Conservation (phyloP, 2,888 invertebrate genomes). For the Xanthia togata region DNA sequence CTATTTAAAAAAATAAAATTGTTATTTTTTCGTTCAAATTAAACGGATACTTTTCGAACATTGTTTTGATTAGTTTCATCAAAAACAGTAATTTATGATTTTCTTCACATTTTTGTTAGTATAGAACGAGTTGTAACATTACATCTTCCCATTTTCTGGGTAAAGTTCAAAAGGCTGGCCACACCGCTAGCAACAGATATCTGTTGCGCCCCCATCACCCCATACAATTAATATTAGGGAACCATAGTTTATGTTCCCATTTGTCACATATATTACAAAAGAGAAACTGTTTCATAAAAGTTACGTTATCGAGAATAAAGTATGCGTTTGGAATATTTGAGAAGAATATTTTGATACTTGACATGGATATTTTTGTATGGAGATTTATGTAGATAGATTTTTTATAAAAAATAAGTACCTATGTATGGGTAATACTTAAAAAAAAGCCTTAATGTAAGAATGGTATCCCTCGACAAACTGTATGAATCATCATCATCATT, state of each 20-base stretch:
- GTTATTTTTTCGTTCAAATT: not conserved
- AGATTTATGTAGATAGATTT: not conserved
- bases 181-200: slow-evolving; percentile 82
- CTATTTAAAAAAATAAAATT: not conserved
- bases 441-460: not conserved
- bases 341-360: slow-evolving; percentile 25
- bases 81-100: not conserved
- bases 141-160: slow-evolving; percentile 44
- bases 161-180: slow-evolving; percentile 24
- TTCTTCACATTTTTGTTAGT: not conserved
- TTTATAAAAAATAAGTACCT: no score
- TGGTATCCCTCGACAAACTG: not conserved
- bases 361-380: not conserved
- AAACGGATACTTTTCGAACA: not conserved
- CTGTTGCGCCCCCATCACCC: slow-evolving; percentile 80
- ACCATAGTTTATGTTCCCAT: slow-evolving; percentile 66
- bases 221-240: slow-evolving; percentile 68
- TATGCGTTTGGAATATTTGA: slow-evolving; percentile 30
- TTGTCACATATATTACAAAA: slow-evolving; percentile 64
- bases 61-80: not conserved
- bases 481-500: not conserved
- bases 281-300: slow-evolving; percentile 56
- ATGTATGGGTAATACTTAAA: not conserved
- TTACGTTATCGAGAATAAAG: slow-evolving; percentile 21
- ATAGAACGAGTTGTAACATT: not conserved